These are phyloP conservation scores for Melitaea athalia DNA, from an alignment of 2,888 invertebrate genomes.

Conservation along the genomic window DNA sequence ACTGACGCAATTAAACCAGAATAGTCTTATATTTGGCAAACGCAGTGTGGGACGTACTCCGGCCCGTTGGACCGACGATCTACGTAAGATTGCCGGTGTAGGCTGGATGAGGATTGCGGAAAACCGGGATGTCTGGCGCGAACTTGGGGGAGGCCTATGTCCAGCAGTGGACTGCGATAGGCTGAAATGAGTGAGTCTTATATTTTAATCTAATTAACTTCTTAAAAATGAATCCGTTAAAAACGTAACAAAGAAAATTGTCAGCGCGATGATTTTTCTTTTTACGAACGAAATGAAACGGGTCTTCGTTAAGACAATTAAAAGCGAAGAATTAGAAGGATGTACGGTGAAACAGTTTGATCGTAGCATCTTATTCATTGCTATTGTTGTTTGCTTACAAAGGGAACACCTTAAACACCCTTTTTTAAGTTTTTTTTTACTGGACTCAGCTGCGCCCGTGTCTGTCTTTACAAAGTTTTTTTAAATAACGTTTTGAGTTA, in stretches of 20 bases:
- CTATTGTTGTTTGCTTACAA: constrained; percentile 17
- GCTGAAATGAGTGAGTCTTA: too few relatives aligned
- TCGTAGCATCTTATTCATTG: constrained; percentile 27
- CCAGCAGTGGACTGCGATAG: too few relatives aligned
- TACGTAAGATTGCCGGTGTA: too few relatives aligned
- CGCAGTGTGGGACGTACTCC: too few relatives aligned
- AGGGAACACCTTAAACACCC: background rate
- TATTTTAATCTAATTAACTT: background rate
- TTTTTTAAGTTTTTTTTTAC: background rate
- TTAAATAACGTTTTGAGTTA: background rate
- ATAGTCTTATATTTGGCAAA: background rate
- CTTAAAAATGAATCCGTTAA: background rate
- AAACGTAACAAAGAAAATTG: background rate
- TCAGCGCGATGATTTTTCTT: background rate
- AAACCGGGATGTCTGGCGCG: too few relatives aligned
- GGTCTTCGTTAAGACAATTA: constrained; percentile 27
- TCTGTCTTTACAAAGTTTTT: background rate
- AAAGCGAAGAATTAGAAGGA: constrained; percentile 25
- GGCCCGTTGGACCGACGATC: too few relatives aligned
- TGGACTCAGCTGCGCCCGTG: background rate
- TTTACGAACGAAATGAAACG: background rate
- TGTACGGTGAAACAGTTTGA: constrained; percentile 22
- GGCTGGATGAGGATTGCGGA: too few relatives aligned
- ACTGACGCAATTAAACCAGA: background rate
- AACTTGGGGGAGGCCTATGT: too few relatives aligned